Evolutionary conservation across 2,113 vertebrate species (phyloP), one percentile per base, ranked within the genome.

Genomic region (Eleginops maclovinus): DNA sequence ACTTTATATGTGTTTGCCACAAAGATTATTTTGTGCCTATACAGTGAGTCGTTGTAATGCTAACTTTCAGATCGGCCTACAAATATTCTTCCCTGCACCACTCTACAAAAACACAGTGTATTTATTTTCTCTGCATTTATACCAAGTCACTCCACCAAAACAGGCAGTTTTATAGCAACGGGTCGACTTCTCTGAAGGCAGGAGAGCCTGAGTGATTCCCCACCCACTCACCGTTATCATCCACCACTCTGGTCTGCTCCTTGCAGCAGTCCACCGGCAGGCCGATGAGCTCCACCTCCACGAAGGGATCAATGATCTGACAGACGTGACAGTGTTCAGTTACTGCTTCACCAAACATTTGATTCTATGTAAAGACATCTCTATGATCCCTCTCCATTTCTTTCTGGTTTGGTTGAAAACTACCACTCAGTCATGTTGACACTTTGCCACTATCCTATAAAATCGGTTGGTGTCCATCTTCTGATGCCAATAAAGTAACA

Each of bases 271-370:
- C 98, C 46, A 96, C 94, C 0, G 97, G 96, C 26, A 99, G 93
- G 43, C 98, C 98, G 3, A 99, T 98, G 76, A 99, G 87, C 92
- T 99, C 98, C 83, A 99, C 98, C 93, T 99, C 98, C 92, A 99
- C 98, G 19, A 99, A 99, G 0, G 98, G 98, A 86, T 99, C 98
- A 16, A 99, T 99, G 83, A 99, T 99, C 98, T 99, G 92, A 73
- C 47, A 79, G 15, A 74, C 0, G 2, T 19, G 1, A 13, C 40
- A 70, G 12, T 3, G 7, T 75, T 40, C 41, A 56, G 8, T 24
- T 6, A 21, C 10, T 14, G 13, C 47, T 63, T 62, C 21, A 9
- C 14, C 16, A 36, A 54, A 3, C 49, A 17, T 14, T 15, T 21
- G 17, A 7, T 36, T 19, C 36, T 2, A 31, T 31, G 24, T 3